Conservation (phyloP, 2,888 invertebrate genomes). For the Cataglyphis altisquamis region DNA sequence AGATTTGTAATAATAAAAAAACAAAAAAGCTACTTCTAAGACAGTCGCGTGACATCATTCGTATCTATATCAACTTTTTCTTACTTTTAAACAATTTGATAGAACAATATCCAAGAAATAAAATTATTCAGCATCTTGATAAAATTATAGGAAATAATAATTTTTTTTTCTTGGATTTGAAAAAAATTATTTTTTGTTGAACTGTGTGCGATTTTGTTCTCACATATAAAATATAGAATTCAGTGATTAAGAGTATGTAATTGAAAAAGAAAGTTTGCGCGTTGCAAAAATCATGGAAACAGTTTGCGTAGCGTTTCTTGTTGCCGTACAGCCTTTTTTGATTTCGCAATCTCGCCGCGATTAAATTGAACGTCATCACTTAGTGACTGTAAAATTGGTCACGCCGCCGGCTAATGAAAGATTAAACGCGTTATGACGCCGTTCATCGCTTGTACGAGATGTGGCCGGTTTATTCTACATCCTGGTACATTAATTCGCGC, state of each 20-base stretch:
- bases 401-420: constrained; percentile 41
- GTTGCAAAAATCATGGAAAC: constrained; percentile 15
- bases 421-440: constrained; percentile 45
- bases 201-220: not conserved
- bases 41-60: not conserved
- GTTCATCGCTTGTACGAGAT: constrained; percentile 30
- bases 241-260: not conserved
- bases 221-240: not conserved
- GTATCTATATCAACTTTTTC: not conserved
- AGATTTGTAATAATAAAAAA: not conserved
- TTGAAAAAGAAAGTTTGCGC: not conserved
- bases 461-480: constrained; percentile 17
- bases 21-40: not conserved
- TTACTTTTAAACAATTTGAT: not conserved
- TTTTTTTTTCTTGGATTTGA: not conserved
- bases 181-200: not conserved
- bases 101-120: not conserved
- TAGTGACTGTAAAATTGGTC: constrained; percentile 42
- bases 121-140: constrained; percentile 1
- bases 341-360: constrained; percentile 7
- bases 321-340: constrained; percentile 1
- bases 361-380: constrained; percentile 30
- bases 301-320: constrained; percentile 4
- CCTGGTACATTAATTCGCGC: not conserved
- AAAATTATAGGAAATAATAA: not conserved